These are phyloP conservation scores for Campaea margaritaria DNA, from an alignment of 2,888 invertebrate genomes.

Conservation along the genomic window DNA sequence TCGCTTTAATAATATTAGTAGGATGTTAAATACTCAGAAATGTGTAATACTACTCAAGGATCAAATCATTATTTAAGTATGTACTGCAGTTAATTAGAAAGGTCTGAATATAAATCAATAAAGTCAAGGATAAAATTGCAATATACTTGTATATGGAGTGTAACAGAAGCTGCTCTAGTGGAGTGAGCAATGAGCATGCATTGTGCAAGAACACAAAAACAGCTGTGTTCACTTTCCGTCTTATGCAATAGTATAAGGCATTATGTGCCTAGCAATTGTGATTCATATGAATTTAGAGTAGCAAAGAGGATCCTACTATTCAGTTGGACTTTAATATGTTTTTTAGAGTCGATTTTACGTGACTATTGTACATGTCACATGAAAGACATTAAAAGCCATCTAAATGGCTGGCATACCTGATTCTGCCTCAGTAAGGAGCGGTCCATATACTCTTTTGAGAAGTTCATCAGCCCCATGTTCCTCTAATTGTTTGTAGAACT, in stretches of 20 bases:
- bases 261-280: slow-evolving; percentile 18
- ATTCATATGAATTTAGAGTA: neutral
- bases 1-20: no score
- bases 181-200: slow-evolving; percentile 10
- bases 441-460: slow-evolving; percentile 96
- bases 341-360: no score
- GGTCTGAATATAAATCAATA: neutral
- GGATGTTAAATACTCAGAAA: no score
- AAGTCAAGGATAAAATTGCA: slow-evolving; percentile 11
- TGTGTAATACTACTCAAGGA: no score
- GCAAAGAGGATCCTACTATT: neutral
- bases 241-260: slow-evolving; percentile 34
- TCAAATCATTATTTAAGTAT: no score
- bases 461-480: slow-evolving; percentile 99
- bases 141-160: slow-evolving; percentile 2
- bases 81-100: no score
- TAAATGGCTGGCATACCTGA: slow-evolving; percentile 85
- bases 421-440: slow-evolving; percentile 93
- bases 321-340: no score
- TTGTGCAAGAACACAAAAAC: slow-evolving; percentile 33
- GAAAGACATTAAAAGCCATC: no score
- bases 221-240: slow-evolving; percentile 34
- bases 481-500: slow-evolving; percentile 99
- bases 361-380: no score
- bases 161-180: slow-evolving; percentile 11